These are phyloP conservation scores for Gobio occitaniae DNA, from an alignment of 2,797 vertebrate genomes.

Conservation along the genomic window DNA sequence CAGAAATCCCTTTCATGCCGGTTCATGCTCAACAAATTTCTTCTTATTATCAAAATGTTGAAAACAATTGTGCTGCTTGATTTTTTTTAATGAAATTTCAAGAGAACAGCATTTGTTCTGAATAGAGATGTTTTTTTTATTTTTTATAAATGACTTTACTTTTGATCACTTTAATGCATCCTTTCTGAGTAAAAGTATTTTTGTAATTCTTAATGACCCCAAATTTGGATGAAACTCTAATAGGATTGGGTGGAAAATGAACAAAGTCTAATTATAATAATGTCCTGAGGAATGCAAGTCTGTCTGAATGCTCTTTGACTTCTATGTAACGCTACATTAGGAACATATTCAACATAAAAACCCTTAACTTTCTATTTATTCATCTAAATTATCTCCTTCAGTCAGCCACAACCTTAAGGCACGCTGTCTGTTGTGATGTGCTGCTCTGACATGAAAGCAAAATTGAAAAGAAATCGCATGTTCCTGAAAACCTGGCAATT, in stretches of 20 bases:
- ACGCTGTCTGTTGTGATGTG: background rate
- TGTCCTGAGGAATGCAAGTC: background rate
- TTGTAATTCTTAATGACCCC: background rate
- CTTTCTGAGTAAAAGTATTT: background rate
- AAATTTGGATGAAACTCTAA: background rate
- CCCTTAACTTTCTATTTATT: slow-evolving; percentile 23
- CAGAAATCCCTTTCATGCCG: background rate
- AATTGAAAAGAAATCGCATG: slow-evolving; percentile 21
- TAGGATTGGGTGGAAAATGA: background rate
- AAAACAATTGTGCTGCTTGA: background rate
- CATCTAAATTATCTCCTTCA: background rate
- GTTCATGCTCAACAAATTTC: background rate
- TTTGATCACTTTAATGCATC: background rate
- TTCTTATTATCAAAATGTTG: background rate
- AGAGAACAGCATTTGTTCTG: background rate
- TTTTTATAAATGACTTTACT: background rate
- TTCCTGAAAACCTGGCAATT: slow-evolving; percentile 32
- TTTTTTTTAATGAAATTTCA: background rate
- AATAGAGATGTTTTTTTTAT: background rate
- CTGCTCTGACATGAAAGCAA: background rate
- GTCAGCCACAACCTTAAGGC: slow-evolving; percentile 6
- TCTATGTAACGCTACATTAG: background rate
- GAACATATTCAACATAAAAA: slow-evolving; percentile 9
- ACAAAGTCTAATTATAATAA: background rate
- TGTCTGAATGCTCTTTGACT: slow-evolving; percentile 14